Base-by-base conservation (phyloP, 2,888 invertebrate species). In the Blera fallax region DNA sequence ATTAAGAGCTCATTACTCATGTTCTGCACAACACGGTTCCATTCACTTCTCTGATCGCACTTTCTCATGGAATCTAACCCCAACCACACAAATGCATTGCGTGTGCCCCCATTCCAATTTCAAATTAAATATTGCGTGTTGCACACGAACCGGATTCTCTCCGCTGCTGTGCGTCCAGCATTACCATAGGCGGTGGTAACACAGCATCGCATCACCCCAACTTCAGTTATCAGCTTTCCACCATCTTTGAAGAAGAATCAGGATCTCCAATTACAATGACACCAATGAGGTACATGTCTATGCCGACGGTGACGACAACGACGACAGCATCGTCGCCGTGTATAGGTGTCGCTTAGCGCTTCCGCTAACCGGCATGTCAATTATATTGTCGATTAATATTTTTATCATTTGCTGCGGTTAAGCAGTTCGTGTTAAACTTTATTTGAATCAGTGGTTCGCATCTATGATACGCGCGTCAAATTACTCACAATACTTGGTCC, bases 351-450 rank as follows among this genome's bases (percentile, higher is more conserved):
- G 67, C 43, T 74, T 74, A 73, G 48, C 73, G 62, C 62, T 84
- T 84, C 79, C 79, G 73, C 73, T 69, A 58, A 74, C 73, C 73
- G 67, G 74, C 83, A 84, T 79, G 83, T 74, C 83, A 83, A 83
- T 83, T 83, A 79, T 62, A 60, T 48, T 45, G 50, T 37, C 73
- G 73, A 79, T 84, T 74, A 69, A 79, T 60, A 69, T 74, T 69
- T 64, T 79, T 70, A 69, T 84, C 80, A 65, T 60, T 48, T 16
- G 50, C 21, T 76, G 79, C 70, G 84, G 80, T 76, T 76, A 84
- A 80, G 84, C 79, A 80, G 74, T 84, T 80, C 79, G 69, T 76
- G 80, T 70, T 70, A 67, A 74, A 58, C 76, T 80, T 54, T 74
- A 79, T 74, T 62, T 50, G 69, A 84, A 74, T 79, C 83, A 84